Evolutionary conservation across 2,113 vertebrate species (phyloP).

Genomic region (Eolophus roseicapilla): DNA sequence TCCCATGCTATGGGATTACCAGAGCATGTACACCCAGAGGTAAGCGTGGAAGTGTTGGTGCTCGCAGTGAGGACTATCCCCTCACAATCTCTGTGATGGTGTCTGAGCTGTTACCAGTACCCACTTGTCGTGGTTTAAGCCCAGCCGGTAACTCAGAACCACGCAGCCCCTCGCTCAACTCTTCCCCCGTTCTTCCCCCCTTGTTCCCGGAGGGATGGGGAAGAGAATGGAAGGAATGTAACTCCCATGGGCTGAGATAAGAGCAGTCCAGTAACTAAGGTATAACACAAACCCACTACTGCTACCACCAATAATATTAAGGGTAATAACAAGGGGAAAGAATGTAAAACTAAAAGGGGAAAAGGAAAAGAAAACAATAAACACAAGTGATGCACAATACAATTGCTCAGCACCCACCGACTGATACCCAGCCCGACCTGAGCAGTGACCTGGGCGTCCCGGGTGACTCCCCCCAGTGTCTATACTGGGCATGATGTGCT

Average conservation of each 20-base stretch:
- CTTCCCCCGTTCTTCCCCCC: not conserved
- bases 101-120: not conserved
- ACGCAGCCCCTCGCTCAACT: fast-evolving
- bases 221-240: not conserved
- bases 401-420: too few relatives aligned
- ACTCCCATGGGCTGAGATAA: not conserved
- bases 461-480: not conserved
- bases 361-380: not conserved
- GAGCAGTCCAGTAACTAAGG: not conserved
- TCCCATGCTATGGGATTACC: not conserved
- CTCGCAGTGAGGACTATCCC: not conserved
- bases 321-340: not conserved
- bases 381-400: not conserved
- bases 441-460: too few relatives aligned
- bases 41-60: not conserved
- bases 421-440: too few relatives aligned
- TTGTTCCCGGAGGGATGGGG: not conserved
- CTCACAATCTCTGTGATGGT: not conserved
- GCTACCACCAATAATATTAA: not conserved
- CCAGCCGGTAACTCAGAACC: not conserved
- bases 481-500: not conserved
- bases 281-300: not conserved
- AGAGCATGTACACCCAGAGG: fast-evolving
- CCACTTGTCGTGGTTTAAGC: not conserved
- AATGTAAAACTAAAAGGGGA: not conserved